Evolutionary conservation across 2,113 vertebrate genomes (phyloP).

Genomic region (Rissa tridactyla): DNA sequence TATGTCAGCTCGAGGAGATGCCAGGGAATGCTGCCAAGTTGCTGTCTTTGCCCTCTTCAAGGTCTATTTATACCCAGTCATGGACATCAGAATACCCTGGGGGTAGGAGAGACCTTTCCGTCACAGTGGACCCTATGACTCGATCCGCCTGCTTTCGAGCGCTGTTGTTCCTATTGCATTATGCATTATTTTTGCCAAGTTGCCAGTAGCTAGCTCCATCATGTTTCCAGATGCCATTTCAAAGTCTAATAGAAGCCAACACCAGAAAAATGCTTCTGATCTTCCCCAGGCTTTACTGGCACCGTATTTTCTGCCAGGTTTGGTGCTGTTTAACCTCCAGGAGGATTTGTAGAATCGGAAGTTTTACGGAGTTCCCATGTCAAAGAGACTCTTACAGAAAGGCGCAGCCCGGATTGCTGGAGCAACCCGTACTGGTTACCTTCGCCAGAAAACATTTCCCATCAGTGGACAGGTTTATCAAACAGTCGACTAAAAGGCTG

Average conservation of each 20-base stretch:
- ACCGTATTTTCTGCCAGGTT: not conserved
- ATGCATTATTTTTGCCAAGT: not conserved
- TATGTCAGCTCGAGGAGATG: not conserved
- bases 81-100: not conserved
- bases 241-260: not conserved
- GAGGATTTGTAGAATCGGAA: not conserved
- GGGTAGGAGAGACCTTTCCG: not conserved
- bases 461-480: not conserved
- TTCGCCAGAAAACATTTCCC: not conserved
- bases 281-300: not conserved
- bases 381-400: not conserved
- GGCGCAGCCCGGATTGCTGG: not conserved
- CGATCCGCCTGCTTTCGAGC: not conserved
- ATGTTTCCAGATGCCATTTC: not conserved
- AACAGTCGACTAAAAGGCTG: not conserved
- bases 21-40: slow-evolving; percentile 10
- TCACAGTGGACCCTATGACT: not conserved
- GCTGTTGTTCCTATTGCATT: not conserved
- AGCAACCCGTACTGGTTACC: not conserved
- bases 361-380: not conserved
- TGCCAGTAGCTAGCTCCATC: not conserved
- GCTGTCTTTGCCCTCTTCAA: slow-evolving; percentile 25
- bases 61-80: not conserved
- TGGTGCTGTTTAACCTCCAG: not conserved
- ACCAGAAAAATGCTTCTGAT: not conserved